Base-by-base conservation (phyloP, 2,888 invertebrate species). In the Protophormia terraenovae region DNA sequence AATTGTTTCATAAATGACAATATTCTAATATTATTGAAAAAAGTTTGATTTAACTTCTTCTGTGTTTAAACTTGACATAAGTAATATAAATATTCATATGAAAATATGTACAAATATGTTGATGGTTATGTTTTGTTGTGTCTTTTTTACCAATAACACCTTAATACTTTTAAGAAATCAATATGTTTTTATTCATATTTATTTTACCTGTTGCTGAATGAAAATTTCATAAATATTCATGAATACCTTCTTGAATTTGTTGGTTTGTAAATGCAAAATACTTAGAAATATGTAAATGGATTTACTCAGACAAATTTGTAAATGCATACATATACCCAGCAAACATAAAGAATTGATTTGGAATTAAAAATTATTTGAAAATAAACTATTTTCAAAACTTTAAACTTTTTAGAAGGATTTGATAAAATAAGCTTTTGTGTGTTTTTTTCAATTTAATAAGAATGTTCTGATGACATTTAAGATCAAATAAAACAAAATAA, bases 201-300 rank as follows among this genome's bases (percentile, higher is more conserved):
- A 32, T 29, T 73, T 41, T 76, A 84, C 79, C 79, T 84, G 84
- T 84, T 84, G 83, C 73, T 73, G 14, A 41, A 62, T 67, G 67
- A 27, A 66, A 62, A 24, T 55, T 75, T 22, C 79, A 79, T 80
- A 58, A 75, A 80, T 84, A 84, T 84, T 84, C 66, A 80, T 84
- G 79, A 80, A 41, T 22, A 72, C 45, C 62, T 62, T 35, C 27
- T 29, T 67, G 27, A 27, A 35, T 32, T 76, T 75, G 35, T 35
- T 50, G 14, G 38, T 53, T 71, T n/a, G n/a, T n/a, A n/a, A n/a
- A n/a, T n/a, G n/a, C n/a, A n/a, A n/a, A n/a, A n/a, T 47, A 16
- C 8, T 16, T 47, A 47, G 29, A 19, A 16, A 32, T 32, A 32
- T 6, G 14, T 16, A 32, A n/a, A n/a, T n/a, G n/a, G n/a, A n/a